Conservation (phyloP, 2,113 vertebrate genomes). For the Sander vitreus region DNA sequence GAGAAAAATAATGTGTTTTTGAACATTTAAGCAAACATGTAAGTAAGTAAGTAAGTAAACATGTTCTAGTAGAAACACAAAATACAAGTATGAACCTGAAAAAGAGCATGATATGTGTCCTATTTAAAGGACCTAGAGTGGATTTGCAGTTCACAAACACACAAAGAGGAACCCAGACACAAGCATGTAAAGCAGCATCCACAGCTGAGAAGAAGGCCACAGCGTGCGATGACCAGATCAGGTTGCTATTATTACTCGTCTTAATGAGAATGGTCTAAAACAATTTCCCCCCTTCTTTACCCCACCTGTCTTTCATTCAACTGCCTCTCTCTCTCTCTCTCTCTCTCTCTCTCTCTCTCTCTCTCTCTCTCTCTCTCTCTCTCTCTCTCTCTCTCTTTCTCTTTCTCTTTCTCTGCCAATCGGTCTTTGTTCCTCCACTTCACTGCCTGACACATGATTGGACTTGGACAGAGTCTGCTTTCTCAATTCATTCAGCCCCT, state of each 20-base stretch:
- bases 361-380: not conserved
- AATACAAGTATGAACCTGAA: too few relatives aligned
- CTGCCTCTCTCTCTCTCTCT: not conserved
- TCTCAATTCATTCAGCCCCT: slow-evolving; percentile 19
- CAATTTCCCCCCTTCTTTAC: slow-evolving; percentile 3
- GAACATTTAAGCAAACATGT: too few relatives aligned
- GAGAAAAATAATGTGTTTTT: too few relatives aligned
- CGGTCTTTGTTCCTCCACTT: slow-evolving; percentile 23
- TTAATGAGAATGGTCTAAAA: slow-evolving; percentile 47
- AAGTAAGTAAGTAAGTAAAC: too few relatives aligned
- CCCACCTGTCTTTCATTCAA: slow-evolving; percentile 23
- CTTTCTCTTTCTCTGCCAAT: slow-evolving; percentile 17
- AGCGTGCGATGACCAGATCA: slow-evolving; percentile 47
- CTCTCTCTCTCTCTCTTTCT: not conserved
- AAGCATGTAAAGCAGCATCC: slow-evolving; percentile 51
- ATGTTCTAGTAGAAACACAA: too few relatives aligned
- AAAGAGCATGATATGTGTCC: too few relatives aligned
- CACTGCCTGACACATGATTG: slow-evolving; percentile 19
- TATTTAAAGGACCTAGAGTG: not conserved
- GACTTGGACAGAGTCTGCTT: slow-evolving; percentile 23
- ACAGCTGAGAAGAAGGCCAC: slow-evolving; percentile 52
- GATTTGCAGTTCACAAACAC: slow-evolving; percentile 18
- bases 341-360: not conserved
- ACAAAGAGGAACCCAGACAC: slow-evolving; percentile 21
- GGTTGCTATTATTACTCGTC: slow-evolving; percentile 59